Evolutionary conservation across 2,888 invertebrate genomes (phyloP).

Genomic region (Dryadula phaetusa): DNA sequence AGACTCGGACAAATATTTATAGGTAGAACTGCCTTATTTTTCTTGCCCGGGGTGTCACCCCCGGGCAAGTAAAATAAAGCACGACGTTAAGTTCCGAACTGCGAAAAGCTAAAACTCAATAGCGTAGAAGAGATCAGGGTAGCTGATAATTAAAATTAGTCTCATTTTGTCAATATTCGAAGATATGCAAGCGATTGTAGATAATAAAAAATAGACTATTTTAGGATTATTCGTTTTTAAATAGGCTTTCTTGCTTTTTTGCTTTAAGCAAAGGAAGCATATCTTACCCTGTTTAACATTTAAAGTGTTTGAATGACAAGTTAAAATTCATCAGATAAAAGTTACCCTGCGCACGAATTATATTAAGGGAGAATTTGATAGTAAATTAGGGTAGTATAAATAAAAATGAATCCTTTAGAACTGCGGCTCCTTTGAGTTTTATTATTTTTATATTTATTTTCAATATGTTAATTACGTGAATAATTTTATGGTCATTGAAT

Average conservation of each 20-base stretch:
- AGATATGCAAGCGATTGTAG: background rate
- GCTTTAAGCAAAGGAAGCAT: conserved; percentile 32
- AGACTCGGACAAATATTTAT: no score
- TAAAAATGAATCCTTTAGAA: conserved; percentile 44
- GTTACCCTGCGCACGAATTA: conserved; percentile 65
- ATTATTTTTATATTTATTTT: conserved; percentile 1
- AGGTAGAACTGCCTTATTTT: no score
- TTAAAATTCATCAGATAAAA: conserved; percentile 78
- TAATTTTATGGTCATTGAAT: background rate
- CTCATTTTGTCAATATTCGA: background rate
- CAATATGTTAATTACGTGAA: background rate
- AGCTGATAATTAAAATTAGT: no score
- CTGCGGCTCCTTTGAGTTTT: conserved; percentile 51
- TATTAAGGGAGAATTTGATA: conserved; percentile 79
- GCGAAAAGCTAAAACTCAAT: no score
- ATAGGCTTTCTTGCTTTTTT: background rate
- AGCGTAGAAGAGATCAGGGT: no score
- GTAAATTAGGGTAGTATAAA: conserved; percentile 72
- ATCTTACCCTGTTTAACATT: conserved; percentile 64
- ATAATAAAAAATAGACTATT: background rate
- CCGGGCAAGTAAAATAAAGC: no score
- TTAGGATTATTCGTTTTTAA: conserved; percentile 10
- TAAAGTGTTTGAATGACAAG: conserved; percentile 68
- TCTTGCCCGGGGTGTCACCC: no score
- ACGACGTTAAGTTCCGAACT: no score